Percentiles rank a stretch among this genome's conserved stretches.
phyloP scores from a whole-genome alignment of 2,797 vertebrate species.

The Melanotaenia maccullochi region DNA sequence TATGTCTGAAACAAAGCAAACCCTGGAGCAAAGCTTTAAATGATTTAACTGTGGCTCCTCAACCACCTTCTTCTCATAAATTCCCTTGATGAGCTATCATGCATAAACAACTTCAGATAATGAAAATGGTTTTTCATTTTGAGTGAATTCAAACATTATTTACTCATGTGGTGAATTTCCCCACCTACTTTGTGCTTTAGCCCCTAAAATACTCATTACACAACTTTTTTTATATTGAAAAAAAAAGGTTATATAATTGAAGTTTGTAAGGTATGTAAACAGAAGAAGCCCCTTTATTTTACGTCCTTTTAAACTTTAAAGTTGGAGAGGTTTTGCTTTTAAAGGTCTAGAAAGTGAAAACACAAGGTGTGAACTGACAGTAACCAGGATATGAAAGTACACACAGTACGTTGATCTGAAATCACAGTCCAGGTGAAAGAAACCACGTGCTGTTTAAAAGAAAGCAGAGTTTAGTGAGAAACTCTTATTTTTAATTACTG shows the following conservation, averaged over 20 bases:
- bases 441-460: conserved; percentile 17
- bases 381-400: conserved; percentile 55
- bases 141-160: conserved; percentile 34
- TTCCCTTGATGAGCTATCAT: conserved; percentile 35
- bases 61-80: conserved; percentile 23
- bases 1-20: neutral
- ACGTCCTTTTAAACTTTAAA: conserved; percentile 10
- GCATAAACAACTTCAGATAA: conserved; percentile 41
- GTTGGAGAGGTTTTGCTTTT: conserved; percentile 30
- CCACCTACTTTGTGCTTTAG: conserved; percentile 39
- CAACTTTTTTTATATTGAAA: neutral
- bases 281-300: conserved; percentile 18
- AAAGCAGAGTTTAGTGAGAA: conserved; percentile 14
- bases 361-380: conserved; percentile 38
- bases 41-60: neutral
- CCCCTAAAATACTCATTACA: neutral
- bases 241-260: conserved; percentile 1
- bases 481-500: neutral
- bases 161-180: conserved; percentile 41
- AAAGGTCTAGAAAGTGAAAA: conserved; percentile 59
- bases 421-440: conserved; percentile 48
- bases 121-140: conserved; percentile 63
- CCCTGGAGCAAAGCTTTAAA: neutral
- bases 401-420: conserved; percentile 29
- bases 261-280: conserved; percentile 23